Conservation (phyloP, 2,888 invertebrate genomes). For the Meandrusa payeni region DNA sequence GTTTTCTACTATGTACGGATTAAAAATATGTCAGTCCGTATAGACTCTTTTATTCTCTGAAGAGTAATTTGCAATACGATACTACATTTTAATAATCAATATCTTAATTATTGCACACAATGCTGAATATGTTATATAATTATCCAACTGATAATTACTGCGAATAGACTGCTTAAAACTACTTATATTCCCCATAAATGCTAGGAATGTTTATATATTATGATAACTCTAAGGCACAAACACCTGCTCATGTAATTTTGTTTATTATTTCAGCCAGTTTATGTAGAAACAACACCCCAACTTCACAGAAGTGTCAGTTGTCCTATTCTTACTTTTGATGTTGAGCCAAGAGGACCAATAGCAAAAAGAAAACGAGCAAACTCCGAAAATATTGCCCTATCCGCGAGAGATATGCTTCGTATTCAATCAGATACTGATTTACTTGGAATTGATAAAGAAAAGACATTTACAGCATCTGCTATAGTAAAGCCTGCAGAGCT, state of each 20-base stretch:
- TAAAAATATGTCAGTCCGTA: no score
- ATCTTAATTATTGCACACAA: no score
- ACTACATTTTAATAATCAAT: no score
- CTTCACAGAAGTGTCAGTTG: constrained; percentile 83
- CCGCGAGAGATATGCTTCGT: constrained; percentile 76
- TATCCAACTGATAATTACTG: no score
- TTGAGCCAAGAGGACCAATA: constrained; percentile 69
- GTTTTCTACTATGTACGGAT: no score
- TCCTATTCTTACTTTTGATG: constrained; percentile 86
- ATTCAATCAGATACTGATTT: constrained; percentile 91
- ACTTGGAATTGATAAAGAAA: constrained; percentile 87
- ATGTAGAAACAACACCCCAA: constrained; percentile 81
- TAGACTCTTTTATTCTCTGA: no score
- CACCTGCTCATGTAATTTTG: constrained; percentile 4
- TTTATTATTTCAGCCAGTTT: constrained; percentile 83
- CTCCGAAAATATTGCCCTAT: constrained; percentile 81
- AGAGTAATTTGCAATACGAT: no score
- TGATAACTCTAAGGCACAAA: no score
- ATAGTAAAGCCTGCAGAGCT: constrained; percentile 88
- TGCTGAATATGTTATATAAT: no score
- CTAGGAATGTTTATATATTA: no score
- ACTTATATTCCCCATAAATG: no score
- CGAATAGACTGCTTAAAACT: no score
- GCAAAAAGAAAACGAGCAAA: constrained; percentile 82
- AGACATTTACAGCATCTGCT: constrained; percentile 86